Evolutionary conservation across 2,113 vertebrate species (phyloP).

Genomic region (Reinhardtius hippoglossoides): DNA sequence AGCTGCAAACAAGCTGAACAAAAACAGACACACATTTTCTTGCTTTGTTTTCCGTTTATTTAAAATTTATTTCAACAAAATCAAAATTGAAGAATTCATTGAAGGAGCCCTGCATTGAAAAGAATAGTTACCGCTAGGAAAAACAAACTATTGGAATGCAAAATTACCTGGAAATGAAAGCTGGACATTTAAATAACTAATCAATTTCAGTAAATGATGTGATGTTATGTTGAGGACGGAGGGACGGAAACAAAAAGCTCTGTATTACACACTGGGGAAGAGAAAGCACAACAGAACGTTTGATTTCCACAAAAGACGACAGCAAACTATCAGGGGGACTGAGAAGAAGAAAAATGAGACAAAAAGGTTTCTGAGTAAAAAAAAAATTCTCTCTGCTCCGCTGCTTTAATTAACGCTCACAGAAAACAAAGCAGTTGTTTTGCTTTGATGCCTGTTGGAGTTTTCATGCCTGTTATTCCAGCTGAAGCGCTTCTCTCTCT

Average conservation of each 20-base stretch:
- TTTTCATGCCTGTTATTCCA: slow-evolving; percentile 66
- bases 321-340: slow-evolving; percentile 70
- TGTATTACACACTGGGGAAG: slow-evolving; percentile 38
- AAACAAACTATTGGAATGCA: background rate
- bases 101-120: background rate
- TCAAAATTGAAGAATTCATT: background rate
- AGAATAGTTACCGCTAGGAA: too few species aligned
- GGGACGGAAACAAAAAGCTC: slow-evolving; percentile 48
- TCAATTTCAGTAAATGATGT: slow-evolving; percentile 21
- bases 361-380: slow-evolving; percentile 60
- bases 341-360: slow-evolving; percentile 60
- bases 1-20: slow-evolving; percentile 10
- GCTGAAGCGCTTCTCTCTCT: slow-evolving; percentile 53
- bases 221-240: slow-evolving; percentile 29
- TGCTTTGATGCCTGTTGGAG: slow-evolving; percentile 78
- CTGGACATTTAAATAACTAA: background rate
- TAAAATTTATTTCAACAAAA: background rate
- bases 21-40: background rate
- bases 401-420: slow-evolving; percentile 77
- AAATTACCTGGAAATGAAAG: slow-evolving; percentile 39
- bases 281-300: slow-evolving; percentile 51
- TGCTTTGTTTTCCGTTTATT: background rate
- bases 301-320: slow-evolving; percentile 71
- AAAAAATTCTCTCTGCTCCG: slow-evolving; percentile 15
- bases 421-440: slow-evolving; percentile 82